Evolutionary conservation across 1,140 invertebrate species (phyloP), one percentile per base, ranked within the genome.

Genomic region (Acromyrmex charruanus): DNA sequence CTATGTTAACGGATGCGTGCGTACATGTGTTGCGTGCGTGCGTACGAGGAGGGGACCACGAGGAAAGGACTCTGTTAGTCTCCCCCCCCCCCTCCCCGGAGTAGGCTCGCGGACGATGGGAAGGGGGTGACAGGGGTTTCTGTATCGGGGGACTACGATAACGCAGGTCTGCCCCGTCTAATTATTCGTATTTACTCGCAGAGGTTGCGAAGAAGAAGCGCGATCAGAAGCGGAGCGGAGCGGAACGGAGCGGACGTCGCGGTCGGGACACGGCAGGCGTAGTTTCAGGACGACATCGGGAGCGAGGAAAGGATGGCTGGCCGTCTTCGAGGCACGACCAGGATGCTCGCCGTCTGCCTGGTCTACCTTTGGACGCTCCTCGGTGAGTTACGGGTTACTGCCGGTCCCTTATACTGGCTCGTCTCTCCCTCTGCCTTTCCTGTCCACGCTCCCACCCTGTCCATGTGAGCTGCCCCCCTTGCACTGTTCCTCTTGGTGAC

Each of bases 121-220:
- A 28, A 51, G 31, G 86, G 51, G 80, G 65, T 44, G 59, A 65
- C 63, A 72, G 75, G 82, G 82, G 88, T 86, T 75, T 21, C 74
- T 77, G 53, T 39, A 88, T 85, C 74, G 85, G 82, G 87, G 18
- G 61, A 74, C 63, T 77, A 89, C 88, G 92, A 92, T 93, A 92
- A 92, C 91, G 89, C 88, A 89, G 77, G 88, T 88, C 66, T 75
- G 89, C 61, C 90, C 77, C 85, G 87, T 92, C 91, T 94, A 94
- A 94, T 94, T 94, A 93, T 92, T 94, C 92, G 89, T 93, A 88
- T 94, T 94, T 94, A 93, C 85, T 92, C 93, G 92, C 86, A 93
- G 92, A 91, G 92, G 89, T 69, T 69, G 66, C 81, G 90, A 86
- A 82, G 90, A 88, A 63, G 90, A 88, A 68, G 66, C 39, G 35